Conservation (phyloP, 2,113 vertebrate species). For the Chaenocephalus aceratus region DNA sequence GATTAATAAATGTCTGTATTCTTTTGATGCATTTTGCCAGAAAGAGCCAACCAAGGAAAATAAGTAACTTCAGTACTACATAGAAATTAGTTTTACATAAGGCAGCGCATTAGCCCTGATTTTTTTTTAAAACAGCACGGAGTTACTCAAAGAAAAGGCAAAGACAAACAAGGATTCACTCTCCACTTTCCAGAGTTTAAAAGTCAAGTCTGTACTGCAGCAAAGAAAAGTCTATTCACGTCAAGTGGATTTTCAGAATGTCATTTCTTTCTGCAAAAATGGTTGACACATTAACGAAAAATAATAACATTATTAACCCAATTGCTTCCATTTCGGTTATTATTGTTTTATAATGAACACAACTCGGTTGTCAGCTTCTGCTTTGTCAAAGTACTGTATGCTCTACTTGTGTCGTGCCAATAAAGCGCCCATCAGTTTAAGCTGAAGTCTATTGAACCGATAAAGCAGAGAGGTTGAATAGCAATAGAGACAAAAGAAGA, state of each 20-base stretch:
- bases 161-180: slow-evolving; percentile 5
- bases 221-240: slow-evolving; percentile 20
- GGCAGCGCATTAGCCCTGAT: slow-evolving; percentile 17
- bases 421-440: slow-evolving; percentile 40
- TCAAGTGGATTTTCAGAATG: slow-evolving; percentile 45
- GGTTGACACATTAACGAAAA: slow-evolving; percentile 5
- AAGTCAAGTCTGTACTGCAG: slow-evolving; percentile 22
- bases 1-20: slow-evolving; percentile 25
- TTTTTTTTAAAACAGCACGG: slow-evolving; percentile 16
- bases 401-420: slow-evolving; percentile 27
- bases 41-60: neutral
- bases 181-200: slow-evolving; percentile 7
- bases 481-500: neutral
- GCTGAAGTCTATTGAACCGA: slow-evolving; percentile 37
- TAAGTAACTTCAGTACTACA: slow-evolving; percentile 9
- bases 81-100: slow-evolving; percentile 42
- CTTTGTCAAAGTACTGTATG: slow-evolving; percentile 1
- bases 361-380: slow-evolving; percentile 37
- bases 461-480: slow-evolving; percentile 32
- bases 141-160: neutral
- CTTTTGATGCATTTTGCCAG: slow-evolving; percentile 8
- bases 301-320: slow-evolving; percentile 30
- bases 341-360: slow-evolving; percentile 39
- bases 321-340: slow-evolving; percentile 27
- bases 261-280: slow-evolving; percentile 34